phyloP scores from a whole-genome alignment of 2,113 vertebrate species.

The Alectura lathami region DNA sequence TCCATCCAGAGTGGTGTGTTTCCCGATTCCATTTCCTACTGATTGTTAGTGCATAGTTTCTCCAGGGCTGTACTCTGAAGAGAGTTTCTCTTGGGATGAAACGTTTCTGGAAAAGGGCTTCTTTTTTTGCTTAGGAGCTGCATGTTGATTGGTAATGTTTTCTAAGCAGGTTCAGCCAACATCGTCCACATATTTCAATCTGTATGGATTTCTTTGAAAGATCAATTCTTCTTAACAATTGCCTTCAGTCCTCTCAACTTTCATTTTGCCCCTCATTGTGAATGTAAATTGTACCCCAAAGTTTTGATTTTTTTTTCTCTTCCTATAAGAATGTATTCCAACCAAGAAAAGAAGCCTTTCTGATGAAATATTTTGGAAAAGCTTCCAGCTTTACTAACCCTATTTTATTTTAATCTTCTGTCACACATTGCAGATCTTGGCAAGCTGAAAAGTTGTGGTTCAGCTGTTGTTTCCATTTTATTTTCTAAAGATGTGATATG shows the following conservation, averaged over 20 bases:
- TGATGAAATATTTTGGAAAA: constrained; percentile 27
- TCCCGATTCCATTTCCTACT: constrained; percentile 20
- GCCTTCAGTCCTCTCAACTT: background rate
- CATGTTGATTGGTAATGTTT: constrained; percentile 5
- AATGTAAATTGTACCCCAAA: background rate
- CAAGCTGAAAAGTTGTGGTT: constrained; percentile 41
- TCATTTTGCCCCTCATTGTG: background rate
- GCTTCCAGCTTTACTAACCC: constrained; percentile 28
- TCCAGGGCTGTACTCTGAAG: background rate
- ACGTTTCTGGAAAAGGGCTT: background rate
- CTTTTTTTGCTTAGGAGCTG: background rate
- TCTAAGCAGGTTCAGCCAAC: constrained; percentile 21
- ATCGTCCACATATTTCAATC: background rate
- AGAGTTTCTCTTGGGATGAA: background rate
- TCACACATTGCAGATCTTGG: constrained; percentile 31
- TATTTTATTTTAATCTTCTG: constrained; percentile 55
- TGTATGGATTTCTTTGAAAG: background rate
- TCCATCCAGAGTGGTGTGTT: constrained; percentile 20
- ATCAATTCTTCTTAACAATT: background rate
- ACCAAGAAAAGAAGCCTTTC: background rate
- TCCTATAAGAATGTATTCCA: background rate
- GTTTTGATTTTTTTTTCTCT: background rate
- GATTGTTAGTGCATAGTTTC: constrained; percentile 5
- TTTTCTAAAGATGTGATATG: constrained; percentile 32
- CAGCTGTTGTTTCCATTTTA: constrained; percentile 61